Base-by-base conservation (phyloP, 2,888 invertebrate genomes). In the Platycnemis pennipes region DNA sequence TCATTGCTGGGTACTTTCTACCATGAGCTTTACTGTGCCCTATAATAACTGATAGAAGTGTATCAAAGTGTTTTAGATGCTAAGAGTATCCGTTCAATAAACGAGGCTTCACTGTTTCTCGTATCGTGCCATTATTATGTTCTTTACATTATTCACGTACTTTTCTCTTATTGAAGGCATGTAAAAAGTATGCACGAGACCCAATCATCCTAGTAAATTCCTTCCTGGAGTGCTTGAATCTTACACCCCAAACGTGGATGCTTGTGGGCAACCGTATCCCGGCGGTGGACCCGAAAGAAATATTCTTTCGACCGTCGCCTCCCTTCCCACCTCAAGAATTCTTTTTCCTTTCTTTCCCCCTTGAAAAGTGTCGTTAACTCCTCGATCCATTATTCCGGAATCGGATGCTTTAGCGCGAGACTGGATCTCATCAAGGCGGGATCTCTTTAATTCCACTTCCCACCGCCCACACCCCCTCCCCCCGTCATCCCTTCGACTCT, bases 391-490 rank as follows among this genome's bases (percentile, higher is more conserved):
- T 44, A 49, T 89, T 89, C 49, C 22, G 44, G 42, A 37, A 49
- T 53, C 53, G 89, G 89, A 89, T 89, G 53, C 89, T 42, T 56
- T 89, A 89, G 53, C 53, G 53, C 26, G 91, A 63, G 56, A 91
- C n/a, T 26, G 91, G 44, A 91, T 91, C 91, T 91, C 91, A 91
- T 91, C 91, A 91, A 69, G n/a, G 63, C n/a, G 91, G 53, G 42
- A 53, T 44, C 56, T 91, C 42, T 88, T 88, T 91, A 91, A 91
- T 91, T 91, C 91, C 42, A 63, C 63, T 91, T 11, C 53, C 63
- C 13, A 37, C 89, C 37, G 26, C 56, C 31, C 42, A 11, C 53
- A 16, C 3, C 89, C 89, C 11, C 89, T 0, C 89, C 56, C 16
- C 37, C 7, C 26, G 4, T 19, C 94, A 56, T 88, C 44, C 26